A percentile compares a stretch with the other conserved stretches of the same genome.
These are phyloP conservation scores for Ptychochromis oligacanthus DNA, from an alignment of 2,113 vertebrate species.

Conservation along the genomic window DNA sequence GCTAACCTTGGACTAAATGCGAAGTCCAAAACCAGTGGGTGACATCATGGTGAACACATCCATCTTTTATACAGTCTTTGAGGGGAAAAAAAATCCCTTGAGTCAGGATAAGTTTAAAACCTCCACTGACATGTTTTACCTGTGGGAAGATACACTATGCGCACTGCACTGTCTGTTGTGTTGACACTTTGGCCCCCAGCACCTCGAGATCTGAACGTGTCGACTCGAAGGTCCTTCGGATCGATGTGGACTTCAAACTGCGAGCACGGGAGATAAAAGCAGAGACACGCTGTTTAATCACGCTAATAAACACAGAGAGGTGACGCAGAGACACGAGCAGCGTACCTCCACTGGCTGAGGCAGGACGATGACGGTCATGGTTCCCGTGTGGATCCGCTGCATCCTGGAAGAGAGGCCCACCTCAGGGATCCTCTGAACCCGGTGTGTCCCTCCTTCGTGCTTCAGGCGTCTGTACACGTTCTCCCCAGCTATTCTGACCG, in stretches of 20 bases:
- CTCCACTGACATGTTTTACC: constrained; percentile 70
- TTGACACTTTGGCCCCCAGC: constrained; percentile 95
- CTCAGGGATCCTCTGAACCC: constrained; percentile 94
- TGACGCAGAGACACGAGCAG: neutral
- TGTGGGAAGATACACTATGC: constrained; percentile 91
- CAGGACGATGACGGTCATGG: constrained; percentile 91
- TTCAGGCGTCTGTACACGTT: constrained; percentile 87
- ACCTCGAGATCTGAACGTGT: constrained; percentile 91
- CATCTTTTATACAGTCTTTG: no score
- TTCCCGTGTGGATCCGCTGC: constrained; percentile 97
- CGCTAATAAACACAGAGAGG: neutral
- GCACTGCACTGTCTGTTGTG: constrained; percentile 93
- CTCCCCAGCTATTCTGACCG: constrained; percentile 87
- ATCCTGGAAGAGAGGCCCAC: constrained; percentile 92
- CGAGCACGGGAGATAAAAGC: neutral
- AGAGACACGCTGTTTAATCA: neutral
- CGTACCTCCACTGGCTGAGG: constrained; percentile 89
- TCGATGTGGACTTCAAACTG: constrained; percentile 89
- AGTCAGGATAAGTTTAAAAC: neutral
- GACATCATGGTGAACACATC: neutral
- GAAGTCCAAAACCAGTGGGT: no score
- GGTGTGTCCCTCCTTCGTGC: constrained; percentile 91
- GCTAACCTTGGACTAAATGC: neutral
- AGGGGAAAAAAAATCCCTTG: no score
- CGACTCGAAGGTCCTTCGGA: constrained; percentile 87